phyloP scores from a whole-genome alignment of 2,888 invertebrate species.

The Nowickia ferox region DNA sequence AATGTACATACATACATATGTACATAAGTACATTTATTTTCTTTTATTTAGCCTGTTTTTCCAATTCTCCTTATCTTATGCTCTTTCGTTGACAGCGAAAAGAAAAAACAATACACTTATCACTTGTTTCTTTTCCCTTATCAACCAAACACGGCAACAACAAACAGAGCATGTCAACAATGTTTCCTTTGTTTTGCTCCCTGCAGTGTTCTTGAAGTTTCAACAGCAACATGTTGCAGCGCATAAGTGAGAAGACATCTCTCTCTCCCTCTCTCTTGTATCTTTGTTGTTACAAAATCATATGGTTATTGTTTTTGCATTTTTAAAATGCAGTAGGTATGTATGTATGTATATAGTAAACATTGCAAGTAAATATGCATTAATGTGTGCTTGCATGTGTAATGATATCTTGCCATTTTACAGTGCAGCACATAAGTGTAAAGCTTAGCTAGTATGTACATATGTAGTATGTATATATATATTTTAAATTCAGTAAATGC shows the following conservation, averaged over 20 bases:
- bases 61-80: not conserved
- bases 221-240: conserved; percentile 73
- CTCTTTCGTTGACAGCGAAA: conserved; percentile 38
- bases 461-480: not conserved
- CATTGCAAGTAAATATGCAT: not conserved
- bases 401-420: not conserved
- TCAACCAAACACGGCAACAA: conserved; percentile 22
- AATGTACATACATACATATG: not conserved
- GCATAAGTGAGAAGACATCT: conserved; percentile 11
- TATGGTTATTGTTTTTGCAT: conserved; percentile 70
- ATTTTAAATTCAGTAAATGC: too few relatives aligned
- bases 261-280: conserved; percentile 16
- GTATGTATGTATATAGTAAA: not conserved
- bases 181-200: not conserved
- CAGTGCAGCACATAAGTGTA: not conserved
- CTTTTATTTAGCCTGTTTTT: conserved; percentile 27
- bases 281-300: conserved; percentile 63
- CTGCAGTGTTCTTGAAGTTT: not conserved
- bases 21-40: not conserved
- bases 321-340: not conserved
- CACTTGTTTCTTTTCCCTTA: conserved; percentile 23
- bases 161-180: conserved; percentile 18
- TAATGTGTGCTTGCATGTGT: not conserved
- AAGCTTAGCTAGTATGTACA: not conserved
- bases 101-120: conserved; percentile 26